phyloP scores from a whole-genome alignment of 2,888 invertebrate species.

The Netelia virgata region DNA sequence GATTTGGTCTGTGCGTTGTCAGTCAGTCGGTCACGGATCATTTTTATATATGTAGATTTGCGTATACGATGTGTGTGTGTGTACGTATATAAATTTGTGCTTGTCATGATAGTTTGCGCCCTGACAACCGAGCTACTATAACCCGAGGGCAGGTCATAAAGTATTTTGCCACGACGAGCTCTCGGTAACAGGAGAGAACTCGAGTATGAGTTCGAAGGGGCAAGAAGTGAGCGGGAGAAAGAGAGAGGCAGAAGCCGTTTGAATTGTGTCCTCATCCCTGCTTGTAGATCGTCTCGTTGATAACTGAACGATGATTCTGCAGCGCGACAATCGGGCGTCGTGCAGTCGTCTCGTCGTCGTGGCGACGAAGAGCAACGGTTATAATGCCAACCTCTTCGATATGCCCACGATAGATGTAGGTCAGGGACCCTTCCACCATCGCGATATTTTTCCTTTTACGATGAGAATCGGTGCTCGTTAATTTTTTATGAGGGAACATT shows the following conservation, averaged over 20 bases:
- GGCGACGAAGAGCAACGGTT: constrained; percentile 40
- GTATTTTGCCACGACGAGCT: constrained; percentile 26
- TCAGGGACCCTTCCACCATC: constrained; percentile 46
- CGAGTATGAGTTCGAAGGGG: constrained; percentile 12
- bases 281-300: constrained; percentile 51
- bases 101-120: constrained; percentile 35
- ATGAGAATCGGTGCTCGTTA: constrained; percentile 47
- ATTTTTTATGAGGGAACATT: constrained; percentile 30
- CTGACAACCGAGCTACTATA: constrained; percentile 58
- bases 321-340: constrained; percentile 59
- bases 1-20: too few species aligned
- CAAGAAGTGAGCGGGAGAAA: not conserved
- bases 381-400: constrained; percentile 5
- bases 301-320: constrained; percentile 58
- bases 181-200: constrained; percentile 22
- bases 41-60: constrained; percentile 38
- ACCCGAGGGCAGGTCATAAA: constrained; percentile 50
- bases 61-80: constrained; percentile 22
- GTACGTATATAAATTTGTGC: constrained; percentile 22
- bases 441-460: constrained; percentile 28
- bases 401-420: constrained; percentile 41
- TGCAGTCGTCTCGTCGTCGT: constrained; percentile 54
- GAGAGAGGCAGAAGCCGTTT: constrained; percentile 30
- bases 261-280: constrained; percentile 46
- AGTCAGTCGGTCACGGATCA: too few species aligned